A percentile compares a stretch with the other conserved stretches of the same genome.
Evolutionary conservation across 30 jellyfish, hydroid and myxozoan genomes (phyloP).

Genomic region (Aurelia sp.): DNA sequence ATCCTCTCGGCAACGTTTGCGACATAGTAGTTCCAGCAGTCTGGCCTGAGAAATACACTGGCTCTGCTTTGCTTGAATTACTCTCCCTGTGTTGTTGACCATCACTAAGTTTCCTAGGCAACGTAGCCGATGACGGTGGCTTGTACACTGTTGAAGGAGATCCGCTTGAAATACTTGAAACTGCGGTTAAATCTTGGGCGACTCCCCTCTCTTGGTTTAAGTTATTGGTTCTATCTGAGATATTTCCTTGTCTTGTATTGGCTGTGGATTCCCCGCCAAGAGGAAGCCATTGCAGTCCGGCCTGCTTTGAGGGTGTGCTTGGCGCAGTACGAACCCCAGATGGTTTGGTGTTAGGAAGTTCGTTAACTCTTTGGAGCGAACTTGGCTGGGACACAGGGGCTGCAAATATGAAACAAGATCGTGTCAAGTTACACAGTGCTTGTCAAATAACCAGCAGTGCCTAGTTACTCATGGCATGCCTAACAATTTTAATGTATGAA

Average conservation of each 20-base stretch:
- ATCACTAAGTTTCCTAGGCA: constrained; percentile 14
- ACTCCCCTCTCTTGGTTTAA: too few species aligned
- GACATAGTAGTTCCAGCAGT: constrained; percentile 32
- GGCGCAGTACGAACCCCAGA: constrained; percentile 51
- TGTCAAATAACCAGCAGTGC: too few species aligned
- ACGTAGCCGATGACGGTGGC: constrained; percentile 29
- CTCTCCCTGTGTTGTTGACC: neutral
- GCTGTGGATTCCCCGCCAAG: constrained; percentile 13
- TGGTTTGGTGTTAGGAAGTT: constrained; percentile 21
- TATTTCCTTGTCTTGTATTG: too few species aligned
- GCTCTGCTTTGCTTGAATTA: constrained; percentile 1
- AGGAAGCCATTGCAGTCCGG: constrained; percentile 72
- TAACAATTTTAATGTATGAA: too few species aligned
- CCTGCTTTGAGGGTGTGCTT: constrained; percentile 41
- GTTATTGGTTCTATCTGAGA: too few species aligned
- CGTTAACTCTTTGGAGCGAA: constrained; percentile 18
- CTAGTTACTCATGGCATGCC: too few species aligned
- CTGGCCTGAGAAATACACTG: constrained; percentile 41
- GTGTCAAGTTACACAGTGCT: too few species aligned
- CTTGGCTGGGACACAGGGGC: neutral
- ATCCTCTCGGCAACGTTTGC: constrained; percentile 39
- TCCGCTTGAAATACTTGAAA: too few species aligned
- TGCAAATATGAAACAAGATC: too few species aligned
- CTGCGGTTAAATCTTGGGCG: too few species aligned
- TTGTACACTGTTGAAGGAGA: constrained; percentile 16